Base-by-base conservation (phyloP, 2,113 vertebrate genomes). In the Neotoma lepida region DNA sequence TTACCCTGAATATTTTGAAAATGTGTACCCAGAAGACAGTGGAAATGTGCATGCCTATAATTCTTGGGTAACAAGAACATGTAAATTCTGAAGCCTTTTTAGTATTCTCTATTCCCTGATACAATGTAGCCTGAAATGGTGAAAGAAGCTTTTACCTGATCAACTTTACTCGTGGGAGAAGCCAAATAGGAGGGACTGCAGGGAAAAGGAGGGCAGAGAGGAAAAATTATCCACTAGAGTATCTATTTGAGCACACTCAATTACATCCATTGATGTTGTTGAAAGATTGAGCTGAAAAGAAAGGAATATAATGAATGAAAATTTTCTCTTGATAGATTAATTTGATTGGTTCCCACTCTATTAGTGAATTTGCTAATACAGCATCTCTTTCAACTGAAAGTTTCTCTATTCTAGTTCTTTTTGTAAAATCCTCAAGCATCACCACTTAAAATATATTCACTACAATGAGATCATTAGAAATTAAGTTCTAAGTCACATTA, bases 391-490 rank as follows among this genome's bases (percentile, higher is more conserved):
- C 44, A 77, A 20, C 15, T 46, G n/a, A 9, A 58, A n/a, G 64
- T 94, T 93, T 39, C 77, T 17, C 35, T 71, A 84, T 58, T 89
- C 30, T 86, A 51, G 61, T 82, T 78, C 86, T 78, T 12, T 63
- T 20, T 70, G 63, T n/a, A 28, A 61, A 68, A 4, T 78, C 13
- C 44, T 88, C n/a, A 86, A 14, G 26, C 18, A 6, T 82, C n/a
- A 74, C 64, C 3, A 76, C 74, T 88, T 73, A 88, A 88, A 81
- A 64, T 15, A 77, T 30, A 58, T 54, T 66, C 4, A 44, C 64
- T 80, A 17, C 66, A 93, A 68, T 84, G 30, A 74, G 5, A 81
- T 86, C 63, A n/a, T 17, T 89, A 6, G 18, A 66, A 84, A 78
- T 46, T 15, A 89, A 94, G 30, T 18, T 17, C 26, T 88, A 91